Conservation (phyloP, 2,797 vertebrate species). For the Argyrosomus regius region DNA sequence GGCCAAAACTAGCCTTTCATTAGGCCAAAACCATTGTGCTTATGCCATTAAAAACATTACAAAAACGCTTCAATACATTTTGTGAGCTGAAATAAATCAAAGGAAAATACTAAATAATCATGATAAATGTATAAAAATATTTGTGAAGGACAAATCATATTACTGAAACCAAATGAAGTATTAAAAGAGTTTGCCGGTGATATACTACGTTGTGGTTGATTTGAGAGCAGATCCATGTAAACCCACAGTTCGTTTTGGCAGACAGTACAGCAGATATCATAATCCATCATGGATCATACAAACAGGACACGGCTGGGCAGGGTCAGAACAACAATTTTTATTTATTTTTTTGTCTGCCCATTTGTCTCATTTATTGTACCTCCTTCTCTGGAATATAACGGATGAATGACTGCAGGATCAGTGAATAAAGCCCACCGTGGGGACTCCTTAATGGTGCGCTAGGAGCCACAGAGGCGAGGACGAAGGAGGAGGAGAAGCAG, state of each 20-base stretch:
- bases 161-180: slow-evolving; percentile 23
- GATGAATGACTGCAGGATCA: slow-evolving; percentile 52
- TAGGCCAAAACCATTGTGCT: neutral
- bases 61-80: neutral
- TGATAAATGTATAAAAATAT: slow-evolving; percentile 32
- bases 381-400: slow-evolving; percentile 38
- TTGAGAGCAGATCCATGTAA: slow-evolving; percentile 41
- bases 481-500: slow-evolving; percentile 41
- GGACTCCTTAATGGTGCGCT: slow-evolving; percentile 67
- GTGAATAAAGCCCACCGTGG: slow-evolving; percentile 54
- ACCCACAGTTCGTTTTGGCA: slow-evolving; percentile 51
- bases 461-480: slow-evolving; percentile 61
- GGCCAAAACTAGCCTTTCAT: slow-evolving; percentile 29
- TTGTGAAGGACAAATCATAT: slow-evolving; percentile 24
- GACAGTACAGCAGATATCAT: slow-evolving; percentile 34
- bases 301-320: slow-evolving; percentile 36
- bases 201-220: slow-evolving; percentile 30
- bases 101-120: slow-evolving; percentile 14
- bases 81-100: slow-evolving; percentile 14
- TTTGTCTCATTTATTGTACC: slow-evolving; percentile 45
- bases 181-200: slow-evolving; percentile 13
- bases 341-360: slow-evolving; percentile 19
- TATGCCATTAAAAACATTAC: slow-evolving; percentile 30
- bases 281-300: slow-evolving; percentile 50
- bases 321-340: slow-evolving; percentile 37